Conservation (phyloP, 2,797 vertebrate genomes). For the Microctenopoma lineatum region DNA sequence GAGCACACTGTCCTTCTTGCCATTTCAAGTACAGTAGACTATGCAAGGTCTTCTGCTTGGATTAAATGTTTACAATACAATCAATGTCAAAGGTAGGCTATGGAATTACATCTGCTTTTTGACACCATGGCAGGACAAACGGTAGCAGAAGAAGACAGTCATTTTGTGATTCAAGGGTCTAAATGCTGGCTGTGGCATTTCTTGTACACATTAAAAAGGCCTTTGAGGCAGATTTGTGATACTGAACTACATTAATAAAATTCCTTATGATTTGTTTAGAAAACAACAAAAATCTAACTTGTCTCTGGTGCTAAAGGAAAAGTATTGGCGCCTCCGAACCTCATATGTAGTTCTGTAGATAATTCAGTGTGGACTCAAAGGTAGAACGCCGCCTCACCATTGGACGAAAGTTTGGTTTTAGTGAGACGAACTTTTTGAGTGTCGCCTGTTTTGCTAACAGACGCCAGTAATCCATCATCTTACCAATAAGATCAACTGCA, state of each 20-base stretch:
- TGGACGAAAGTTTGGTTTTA: neutral
- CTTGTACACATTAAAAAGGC: no score
- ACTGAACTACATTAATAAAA: no score
- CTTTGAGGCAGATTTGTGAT: no score
- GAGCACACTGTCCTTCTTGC: slow-evolving; percentile 35
- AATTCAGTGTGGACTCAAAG: neutral
- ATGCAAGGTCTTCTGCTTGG: neutral
- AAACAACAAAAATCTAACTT: no score
- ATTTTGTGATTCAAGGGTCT: neutral
- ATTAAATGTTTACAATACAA: slow-evolving; percentile 30
- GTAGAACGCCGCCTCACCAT: neutral
- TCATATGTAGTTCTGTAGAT: neutral
- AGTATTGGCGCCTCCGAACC: no score
- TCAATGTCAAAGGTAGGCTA: slow-evolving; percentile 4
- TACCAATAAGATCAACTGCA: slow-evolving; percentile 21
- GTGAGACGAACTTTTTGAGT: neutral
- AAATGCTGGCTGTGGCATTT: no score
- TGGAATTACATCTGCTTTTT: neutral
- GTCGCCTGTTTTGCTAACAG: slow-evolving; percentile 8
- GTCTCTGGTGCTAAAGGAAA: no score
- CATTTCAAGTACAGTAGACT: slow-evolving; percentile 13
- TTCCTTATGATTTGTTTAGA: no score
- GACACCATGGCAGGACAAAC: neutral
- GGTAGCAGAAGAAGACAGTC: neutral
- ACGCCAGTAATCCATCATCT: slow-evolving; percentile 21